Evolutionary conservation across 1,140 invertebrate species (phyloP).

Genomic region (Drosophila malerkotliana): DNA sequence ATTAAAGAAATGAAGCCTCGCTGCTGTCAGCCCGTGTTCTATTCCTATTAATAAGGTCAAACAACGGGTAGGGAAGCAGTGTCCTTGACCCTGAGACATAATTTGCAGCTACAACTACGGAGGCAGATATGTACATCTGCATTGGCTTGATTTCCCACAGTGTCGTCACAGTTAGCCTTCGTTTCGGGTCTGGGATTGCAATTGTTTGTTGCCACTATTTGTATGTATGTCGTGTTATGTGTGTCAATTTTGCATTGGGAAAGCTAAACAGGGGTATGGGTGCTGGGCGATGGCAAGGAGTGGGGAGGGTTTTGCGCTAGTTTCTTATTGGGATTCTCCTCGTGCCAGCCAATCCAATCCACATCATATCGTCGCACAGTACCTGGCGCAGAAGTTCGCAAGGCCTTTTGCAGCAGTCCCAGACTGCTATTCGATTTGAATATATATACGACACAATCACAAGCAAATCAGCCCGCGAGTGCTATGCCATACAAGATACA

Average conservation of each 20-base stretch:
- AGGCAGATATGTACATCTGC: conserved; percentile 8
- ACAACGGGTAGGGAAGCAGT: conserved; percentile 30
- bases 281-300: background rate
- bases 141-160: conserved; percentile 50
- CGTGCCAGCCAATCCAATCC: conserved; percentile 12
- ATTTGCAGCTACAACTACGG: conserved; percentile 28
- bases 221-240: conserved; percentile 16
- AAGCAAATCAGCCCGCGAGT: conserved; percentile 36
- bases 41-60: conserved; percentile 41
- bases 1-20: background rate
- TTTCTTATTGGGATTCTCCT: conserved; percentile 57
- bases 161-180: conserved; percentile 76
- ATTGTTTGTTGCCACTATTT: conserved; percentile 48
- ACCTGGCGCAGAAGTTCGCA: conserved; percentile 69
- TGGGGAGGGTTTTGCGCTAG: conserved; percentile 57
- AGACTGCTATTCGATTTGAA: conserved; percentile 49
- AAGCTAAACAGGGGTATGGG: background rate
- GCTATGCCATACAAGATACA: conserved; percentile 29
- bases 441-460: conserved; percentile 36
- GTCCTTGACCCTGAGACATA: conserved; percentile 57
- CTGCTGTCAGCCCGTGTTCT: background rate
- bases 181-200: conserved; percentile 37
- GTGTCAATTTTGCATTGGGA: background rate
- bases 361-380: conserved; percentile 27
- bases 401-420: conserved; percentile 57